Evolutionary conservation across 2,797 vertebrate genomes (phyloP).

Genomic region (Pseudochirops corinnae): DNA sequence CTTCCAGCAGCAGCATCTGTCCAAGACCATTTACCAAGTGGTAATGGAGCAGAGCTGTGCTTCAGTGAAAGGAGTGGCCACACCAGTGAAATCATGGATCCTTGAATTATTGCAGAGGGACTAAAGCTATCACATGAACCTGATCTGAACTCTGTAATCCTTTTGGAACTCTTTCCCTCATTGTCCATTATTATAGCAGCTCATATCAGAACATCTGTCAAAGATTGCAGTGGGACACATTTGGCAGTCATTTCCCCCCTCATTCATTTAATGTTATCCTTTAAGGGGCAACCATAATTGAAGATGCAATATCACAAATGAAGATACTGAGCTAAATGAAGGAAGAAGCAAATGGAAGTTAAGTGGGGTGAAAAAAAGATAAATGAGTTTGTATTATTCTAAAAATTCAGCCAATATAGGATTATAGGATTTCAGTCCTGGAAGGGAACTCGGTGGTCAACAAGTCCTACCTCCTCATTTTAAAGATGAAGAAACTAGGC

Average conservation of each 20-base stretch:
- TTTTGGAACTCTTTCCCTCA: conserved; percentile 59
- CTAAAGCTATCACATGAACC: conserved; percentile 69
- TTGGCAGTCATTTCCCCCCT: conserved; percentile 36
- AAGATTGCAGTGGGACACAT: conserved; percentile 67
- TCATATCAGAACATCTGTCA: conserved; percentile 75
- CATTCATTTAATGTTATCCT: conserved; percentile 60
- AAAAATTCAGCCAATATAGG: not conserved
- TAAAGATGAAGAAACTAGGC: not conserved
- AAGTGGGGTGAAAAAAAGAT: conserved; percentile 15
- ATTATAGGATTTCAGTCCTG: not conserved
- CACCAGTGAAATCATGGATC: not conserved
- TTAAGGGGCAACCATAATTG: conserved; percentile 57
- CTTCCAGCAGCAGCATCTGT: not conserved
- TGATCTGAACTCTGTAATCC: conserved; percentile 69
- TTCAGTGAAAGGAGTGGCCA: not conserved
- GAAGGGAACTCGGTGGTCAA: not conserved
- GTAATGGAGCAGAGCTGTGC: not conserved
- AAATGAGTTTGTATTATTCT: conserved; percentile 8
- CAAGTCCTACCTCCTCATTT: not conserved
- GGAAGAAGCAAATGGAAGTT: conserved; percentile 24
- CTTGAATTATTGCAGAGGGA: conserved; percentile 16
- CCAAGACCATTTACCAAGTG: not conserved
- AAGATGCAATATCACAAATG: conserved; percentile 48
- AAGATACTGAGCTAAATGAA: conserved; percentile 48
- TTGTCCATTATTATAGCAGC: conserved; percentile 67